phyloP scores from a whole-genome alignment of 2,888 invertebrate genomes.

The Drosophila putrida region DNA sequence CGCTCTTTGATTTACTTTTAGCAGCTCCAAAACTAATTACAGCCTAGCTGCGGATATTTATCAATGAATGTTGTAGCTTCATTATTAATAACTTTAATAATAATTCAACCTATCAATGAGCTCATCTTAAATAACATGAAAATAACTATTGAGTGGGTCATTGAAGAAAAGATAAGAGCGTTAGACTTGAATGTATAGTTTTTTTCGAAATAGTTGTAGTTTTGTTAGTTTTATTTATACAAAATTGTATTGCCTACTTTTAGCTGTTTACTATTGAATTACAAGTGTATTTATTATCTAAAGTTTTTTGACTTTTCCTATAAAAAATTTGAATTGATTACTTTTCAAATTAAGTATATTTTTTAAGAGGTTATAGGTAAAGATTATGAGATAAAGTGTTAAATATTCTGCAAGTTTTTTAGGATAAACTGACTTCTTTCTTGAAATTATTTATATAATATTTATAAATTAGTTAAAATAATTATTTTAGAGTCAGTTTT shows the following conservation, averaged over 20 bases:
- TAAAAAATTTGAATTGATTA: too few species aligned
- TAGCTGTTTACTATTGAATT: conserved; percentile 9
- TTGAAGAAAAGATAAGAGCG: background rate
- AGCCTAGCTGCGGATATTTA: conserved; percentile 29
- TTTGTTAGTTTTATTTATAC: background rate
- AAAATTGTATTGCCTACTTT: conserved; percentile 42
- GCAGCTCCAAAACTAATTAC: conserved; percentile 25
- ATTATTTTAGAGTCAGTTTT: too few species aligned
- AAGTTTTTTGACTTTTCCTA: background rate
- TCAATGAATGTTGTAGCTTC: conserved; percentile 38
- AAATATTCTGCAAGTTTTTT: too few species aligned
- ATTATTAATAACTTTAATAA: conserved; percentile 18
- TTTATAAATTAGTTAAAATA: background rate
- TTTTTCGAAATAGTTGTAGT: conserved; percentile 14
- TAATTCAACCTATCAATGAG: conserved; percentile 28
- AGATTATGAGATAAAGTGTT: too few species aligned
- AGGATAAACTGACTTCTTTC: background rate
- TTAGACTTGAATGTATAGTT: background rate
- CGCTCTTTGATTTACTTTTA: conserved; percentile 8
- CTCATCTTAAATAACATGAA: conserved; percentile 27
- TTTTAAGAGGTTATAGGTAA: too few species aligned
- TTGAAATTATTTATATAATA: background rate
- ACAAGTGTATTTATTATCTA: background rate
- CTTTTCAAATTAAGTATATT: too few species aligned
- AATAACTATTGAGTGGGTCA: background rate